Evolutionary conservation across 2,888 invertebrate genomes (phyloP), one percentile per base, ranked within the genome.

Genomic region (Cephus runcator): DNA sequence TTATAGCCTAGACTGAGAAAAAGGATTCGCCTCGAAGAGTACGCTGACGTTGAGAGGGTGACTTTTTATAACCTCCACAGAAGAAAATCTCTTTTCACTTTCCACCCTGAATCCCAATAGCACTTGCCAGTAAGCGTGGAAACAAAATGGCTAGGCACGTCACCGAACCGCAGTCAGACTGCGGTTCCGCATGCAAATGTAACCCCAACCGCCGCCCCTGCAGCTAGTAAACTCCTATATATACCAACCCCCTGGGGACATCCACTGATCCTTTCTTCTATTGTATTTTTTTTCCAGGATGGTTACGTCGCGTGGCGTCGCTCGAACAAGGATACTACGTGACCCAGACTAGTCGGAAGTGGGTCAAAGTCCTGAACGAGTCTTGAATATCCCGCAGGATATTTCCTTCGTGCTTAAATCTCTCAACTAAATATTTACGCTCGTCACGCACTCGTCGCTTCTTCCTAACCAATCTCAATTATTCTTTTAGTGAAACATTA

Each of bases 71-170:
- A 2, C 23, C 56, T 9, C 23, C 56, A 23, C 23, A 23, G 31
- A 71, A 15, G 83, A 83, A 87, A 86, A 87, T 85, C 85, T 84
- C 84, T 87, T 87, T 87, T 86, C 84, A 87, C 87, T 87, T 87
- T 86, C 82, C 83, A 81, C 79, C 81, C 81, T 85, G 84, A 85
- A 85, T 87, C 81, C 82, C 85, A 85, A 87, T 87, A 86, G 82
- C 83, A 83, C 77, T 76, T 78, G 69, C 69, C 75, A 76, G 81
- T 81, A 80, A 82, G 83, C 79, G 81, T 79, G 82, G 81, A 79
- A 85, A 84, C 84, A 82, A 84, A 84, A 86, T 79, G 81, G 75
- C 77, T 69, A 73, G 79, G 73, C 81, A 78, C 81, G 81, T 79
- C 84, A 83, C 79, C 79, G 80, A 81, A 82, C 82, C 84, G 79